Evolutionary conservation across 1,140 invertebrate genomes (phyloP), one percentile per base, ranked within the genome.

Genomic region (Aleiodes sp.): DNA sequence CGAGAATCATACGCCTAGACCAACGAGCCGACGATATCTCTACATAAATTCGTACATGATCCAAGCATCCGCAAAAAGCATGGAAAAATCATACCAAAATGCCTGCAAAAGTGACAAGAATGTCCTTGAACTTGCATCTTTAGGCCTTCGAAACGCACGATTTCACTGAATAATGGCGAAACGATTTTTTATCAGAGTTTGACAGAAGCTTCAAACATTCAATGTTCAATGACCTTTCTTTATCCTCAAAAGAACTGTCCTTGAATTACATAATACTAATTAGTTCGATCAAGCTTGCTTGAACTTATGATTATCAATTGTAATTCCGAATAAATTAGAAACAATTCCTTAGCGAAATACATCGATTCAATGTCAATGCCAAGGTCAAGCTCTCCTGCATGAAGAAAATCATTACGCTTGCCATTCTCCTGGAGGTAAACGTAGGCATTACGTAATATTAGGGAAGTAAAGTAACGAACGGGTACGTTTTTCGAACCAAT

Each of bases 1-100:
- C 79, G 78, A 80, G 79, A 80, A 80, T 80, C 79, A 78, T 80
- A 79, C 78, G 78, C 76, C 78, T 80, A 79, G 79, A 80, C 75
- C 78, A 80, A 79, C 79, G 79, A 80, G 74, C 76, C 76, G 14
- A 7, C 10, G n/a, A 2, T 43, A 2, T 16, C 14, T 6, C 19
- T 16, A 16, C 39, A n/a, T 10, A 4, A 6, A 16, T 14, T 4
- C 39, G 7, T n/a, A 1, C n/a, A 7, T 16, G 3, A n/a, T n/a
- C 12, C 6, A 43, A 16, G 19, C 4, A 43, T 43, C 39, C n/a
- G 39, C 12, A 43, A 1, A 16, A 14, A 43, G 31, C n/a, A n/a
- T n/a, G 31, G 31, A 35, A 35, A 35, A 35, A 35, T 35, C 10
- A 35, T 35, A 10, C 10, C n/a, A n/a, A n/a, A n/a, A n/a, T n/a